phyloP scores from a whole-genome alignment of 1,140 invertebrate genomes.

The Apis florea region DNA sequence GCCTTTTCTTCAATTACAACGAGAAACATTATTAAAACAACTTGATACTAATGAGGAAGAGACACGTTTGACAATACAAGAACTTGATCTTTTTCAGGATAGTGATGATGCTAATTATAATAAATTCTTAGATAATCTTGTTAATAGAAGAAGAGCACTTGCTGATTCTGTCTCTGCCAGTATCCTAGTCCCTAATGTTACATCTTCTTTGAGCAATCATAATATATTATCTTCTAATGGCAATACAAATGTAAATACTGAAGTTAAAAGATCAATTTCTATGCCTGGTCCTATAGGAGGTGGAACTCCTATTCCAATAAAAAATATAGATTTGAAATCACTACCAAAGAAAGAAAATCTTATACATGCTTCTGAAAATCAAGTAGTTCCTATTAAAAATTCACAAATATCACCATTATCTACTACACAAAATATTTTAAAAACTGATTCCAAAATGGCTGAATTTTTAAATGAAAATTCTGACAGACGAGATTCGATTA shows the following conservation, averaged over 20 bases:
- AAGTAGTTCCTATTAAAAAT: conserved; percentile 41
- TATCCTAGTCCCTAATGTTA: conserved; percentile 72
- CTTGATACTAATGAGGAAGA: conserved; percentile 94
- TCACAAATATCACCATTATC: conserved; percentile 25
- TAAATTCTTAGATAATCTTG: conserved; percentile 88
- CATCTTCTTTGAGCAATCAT: conserved; percentile 73
- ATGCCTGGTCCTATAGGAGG: conserved; percentile 77
- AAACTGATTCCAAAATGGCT: conserved; percentile 41
- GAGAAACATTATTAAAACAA: conserved; percentile 92
- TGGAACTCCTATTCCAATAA: conserved; percentile 78
- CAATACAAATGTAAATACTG: conserved; percentile 51
- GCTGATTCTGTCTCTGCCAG: conserved; percentile 82
- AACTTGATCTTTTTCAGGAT: conserved; percentile 89
- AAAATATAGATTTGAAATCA: conserved; percentile 70
- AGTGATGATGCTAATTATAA: conserved; percentile 96
- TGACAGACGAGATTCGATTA: conserved; percentile 63
- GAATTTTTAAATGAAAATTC: conserved; percentile 53
- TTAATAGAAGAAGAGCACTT: conserved; percentile 86
- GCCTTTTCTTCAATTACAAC: conserved; percentile 95
- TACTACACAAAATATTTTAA: conserved; percentile 39
- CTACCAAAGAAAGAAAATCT: conserved; percentile 66
- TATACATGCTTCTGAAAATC: conserved; percentile 35
- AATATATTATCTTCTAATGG: conserved; percentile 64
- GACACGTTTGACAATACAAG: conserved; percentile 89
- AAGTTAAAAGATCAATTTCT: conserved; percentile 67